A percentile compares a stretch with the other conserved stretches of the same genome.
These are phyloP conservation scores for Morone chrysops DNA, from an alignment of 2,113 vertebrate genomes.

Conservation along the genomic window DNA sequence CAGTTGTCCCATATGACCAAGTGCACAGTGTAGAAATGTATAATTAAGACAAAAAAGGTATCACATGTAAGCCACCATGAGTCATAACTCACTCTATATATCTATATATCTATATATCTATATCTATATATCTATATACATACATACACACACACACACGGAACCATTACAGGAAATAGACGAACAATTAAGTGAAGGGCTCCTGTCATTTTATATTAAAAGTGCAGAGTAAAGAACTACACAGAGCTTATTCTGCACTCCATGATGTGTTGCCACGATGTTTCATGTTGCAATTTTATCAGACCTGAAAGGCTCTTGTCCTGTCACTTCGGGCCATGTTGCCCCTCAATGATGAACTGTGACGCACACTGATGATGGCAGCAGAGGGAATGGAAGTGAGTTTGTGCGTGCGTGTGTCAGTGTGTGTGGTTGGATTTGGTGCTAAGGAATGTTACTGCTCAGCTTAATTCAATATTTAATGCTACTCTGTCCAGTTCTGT, in stretches of 20 bases:
- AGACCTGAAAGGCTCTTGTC: constrained; percentile 47
- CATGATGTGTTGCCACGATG: constrained; percentile 1
- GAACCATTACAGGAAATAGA: constrained; percentile 1
- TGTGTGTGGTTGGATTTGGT: constrained; percentile 10
- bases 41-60: constrained; percentile 14
- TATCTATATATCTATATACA: too few relatives aligned
- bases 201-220: constrained; percentile 48
- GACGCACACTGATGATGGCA: constrained; percentile 16
- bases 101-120: background rate
- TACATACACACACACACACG: background rate
- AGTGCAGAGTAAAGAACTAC: background rate
- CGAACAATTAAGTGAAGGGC: constrained; percentile 13
- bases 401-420: background rate
- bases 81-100: constrained; percentile 45
- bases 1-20: background rate
- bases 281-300: constrained; percentile 23
- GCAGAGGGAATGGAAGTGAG: background rate
- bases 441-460: background rate
- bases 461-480: constrained; percentile 38
- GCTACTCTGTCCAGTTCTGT: constrained; percentile 14
- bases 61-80: constrained; percentile 41
- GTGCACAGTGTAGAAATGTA: background rate
- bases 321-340: constrained; percentile 27
- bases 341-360: constrained; percentile 2
- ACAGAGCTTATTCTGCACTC: background rate